Conservation (phyloP, 2,888 invertebrate genomes). For the Pandemis heparana region DNA sequence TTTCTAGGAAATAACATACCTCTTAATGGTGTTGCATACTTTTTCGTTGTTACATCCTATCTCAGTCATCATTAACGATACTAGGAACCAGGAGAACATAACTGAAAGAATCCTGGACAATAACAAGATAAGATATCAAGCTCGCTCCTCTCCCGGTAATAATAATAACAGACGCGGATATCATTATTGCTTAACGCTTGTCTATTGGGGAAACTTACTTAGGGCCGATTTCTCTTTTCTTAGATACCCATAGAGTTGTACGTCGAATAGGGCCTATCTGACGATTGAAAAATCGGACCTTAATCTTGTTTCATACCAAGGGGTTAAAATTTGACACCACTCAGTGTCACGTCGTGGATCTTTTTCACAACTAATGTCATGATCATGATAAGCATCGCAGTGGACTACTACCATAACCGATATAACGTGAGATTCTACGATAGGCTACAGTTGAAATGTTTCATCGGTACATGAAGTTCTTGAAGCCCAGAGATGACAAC, state of each 20-base stretch:
- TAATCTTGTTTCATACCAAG: not conserved
- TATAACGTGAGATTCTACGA: not conserved
- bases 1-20: too few species aligned
- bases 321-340: too few species aligned
- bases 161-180: not conserved
- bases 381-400: too few species aligned
- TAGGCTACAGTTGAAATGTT: not conserved
- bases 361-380: too few species aligned
- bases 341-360: too few species aligned
- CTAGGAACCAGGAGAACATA: not conserved
- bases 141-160: not conserved
- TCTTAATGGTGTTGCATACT: too few species aligned
- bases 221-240: too few species aligned
- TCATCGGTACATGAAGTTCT: not conserved
- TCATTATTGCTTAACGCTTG: not conserved
- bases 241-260: too few species aligned
- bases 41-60: not conserved
- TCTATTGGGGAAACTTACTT: not conserved
- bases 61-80: not conserved
- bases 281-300: too few species aligned
- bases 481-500: not conserved
- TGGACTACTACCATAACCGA: too few species aligned
- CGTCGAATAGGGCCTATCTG: too few species aligned
- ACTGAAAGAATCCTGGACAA: not conserved
- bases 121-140: slow-evolving; percentile 3